Base-by-base conservation (phyloP, 2,113 vertebrate species). In the Neolamprologus devosi region DNA sequence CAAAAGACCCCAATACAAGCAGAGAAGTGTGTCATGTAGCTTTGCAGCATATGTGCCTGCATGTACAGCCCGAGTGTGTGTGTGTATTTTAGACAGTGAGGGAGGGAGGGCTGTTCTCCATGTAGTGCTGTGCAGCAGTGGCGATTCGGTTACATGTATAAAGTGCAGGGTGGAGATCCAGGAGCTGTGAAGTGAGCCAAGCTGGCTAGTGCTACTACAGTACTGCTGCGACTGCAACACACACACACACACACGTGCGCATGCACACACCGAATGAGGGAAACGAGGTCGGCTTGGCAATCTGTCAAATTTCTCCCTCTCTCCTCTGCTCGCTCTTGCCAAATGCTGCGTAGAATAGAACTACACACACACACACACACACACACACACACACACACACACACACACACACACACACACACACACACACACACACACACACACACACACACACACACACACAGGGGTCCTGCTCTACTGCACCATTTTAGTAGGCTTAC, bases 221-320 rank as follows among this genome's bases (percentile, higher is more conserved):
- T 82, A 86, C 81, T 92, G 92, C 91, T 94, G 91, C 16, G 82
- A 87, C 88, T 94, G 90, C 92, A 93, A 87, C 90, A 89, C 89
- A 89, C 88, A 87, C 92, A 73, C 81, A 80, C 53, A 73, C 82
- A 82, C 57, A 17, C 28, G 60, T 35, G 60, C 84, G 70, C 82
- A 54, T 85, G 86, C 75, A 85, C 78, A 83, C 60, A 85, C 42
- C 4, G 16, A 86, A 82, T 51, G 83, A 89, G 94, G 94, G 91
- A 94, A 95, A 93, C 35, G 92, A 96, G 94, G 95, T 95, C 89
- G 92, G 26, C 92, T 92, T 96, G 94, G 94, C 94, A 91, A 85
- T 88, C 85, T 83, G 86, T 95, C 94, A 95, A 91, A 95, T 90
- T 91, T 94, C 85, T 93, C 89, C 86, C 89, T 88, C 83, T 87